phyloP scores from a whole-genome alignment of 2,113 vertebrate genomes.

The Dolichotis patagonum region DNA sequence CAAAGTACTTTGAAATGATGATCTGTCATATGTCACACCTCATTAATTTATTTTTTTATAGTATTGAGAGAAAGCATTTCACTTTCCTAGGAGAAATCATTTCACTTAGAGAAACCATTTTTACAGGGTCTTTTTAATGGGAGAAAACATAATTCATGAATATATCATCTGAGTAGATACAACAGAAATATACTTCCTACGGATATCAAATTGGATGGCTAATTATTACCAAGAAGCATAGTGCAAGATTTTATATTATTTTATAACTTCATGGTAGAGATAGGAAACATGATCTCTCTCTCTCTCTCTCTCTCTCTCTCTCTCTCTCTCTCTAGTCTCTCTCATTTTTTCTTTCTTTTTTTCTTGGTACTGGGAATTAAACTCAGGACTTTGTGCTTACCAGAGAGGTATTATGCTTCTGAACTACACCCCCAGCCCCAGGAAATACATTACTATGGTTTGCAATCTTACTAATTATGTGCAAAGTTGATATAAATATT shows the following conservation, averaged over 20 bases:
- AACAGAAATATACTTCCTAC: background rate
- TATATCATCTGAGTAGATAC: background rate
- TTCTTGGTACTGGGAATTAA: no score
- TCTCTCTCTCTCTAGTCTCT: no score
- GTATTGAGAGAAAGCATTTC: background rate
- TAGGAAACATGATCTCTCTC: no score
- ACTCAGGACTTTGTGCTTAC: no score
- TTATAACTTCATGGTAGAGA: background rate
- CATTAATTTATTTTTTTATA: background rate
- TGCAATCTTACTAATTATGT: background rate
- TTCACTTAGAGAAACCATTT: background rate
- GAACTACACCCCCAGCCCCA: no score
- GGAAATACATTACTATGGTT: background rate
- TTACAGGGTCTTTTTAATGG: background rate
- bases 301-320: no score
- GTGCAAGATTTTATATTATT: background rate
- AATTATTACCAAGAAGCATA: slow-evolving; percentile 15
- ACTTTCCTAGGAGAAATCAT: background rate
- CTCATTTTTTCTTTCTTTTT: no score
- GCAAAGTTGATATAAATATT: background rate
- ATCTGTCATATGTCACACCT: background rate
- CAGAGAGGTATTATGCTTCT: no score
- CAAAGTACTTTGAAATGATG: background rate
- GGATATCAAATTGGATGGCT: background rate
- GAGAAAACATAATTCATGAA: background rate